Evolutionary conservation across 2,797 vertebrate species (phyloP), one percentile per base, ranked within the genome.

Genomic region (Epinephelus coioides): DNA sequence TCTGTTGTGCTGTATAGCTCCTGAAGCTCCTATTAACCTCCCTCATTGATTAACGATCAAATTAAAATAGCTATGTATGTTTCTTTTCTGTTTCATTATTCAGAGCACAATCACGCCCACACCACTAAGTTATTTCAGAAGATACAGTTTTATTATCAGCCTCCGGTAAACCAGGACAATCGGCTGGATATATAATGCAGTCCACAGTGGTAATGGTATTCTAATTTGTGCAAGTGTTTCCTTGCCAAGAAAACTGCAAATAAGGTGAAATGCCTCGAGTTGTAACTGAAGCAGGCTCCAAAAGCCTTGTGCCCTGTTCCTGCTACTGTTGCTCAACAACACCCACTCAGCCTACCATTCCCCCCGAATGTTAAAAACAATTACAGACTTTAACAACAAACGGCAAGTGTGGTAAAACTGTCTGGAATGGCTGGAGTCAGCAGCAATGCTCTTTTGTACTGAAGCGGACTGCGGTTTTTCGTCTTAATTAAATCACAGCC

Each of bases 401-500:
- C 30, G 17, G 47, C 50, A 61, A 64, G 74, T 75, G 78, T 5
- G 69, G 84, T 72, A 40, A 88, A 84, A 74, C 11, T 25, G 81
- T 83, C 72, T 84, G 84, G 82, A 86, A 78, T 65, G 30, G 54
- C 74, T 62, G 78, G 67, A 89, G 85, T 90, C 88, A 77, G 85
- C 87, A 86, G 75, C 81, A 76, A 50, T 54, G 56, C 44, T 61
- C 61, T 65, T 21, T 53, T 84, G 76, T 82, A 62, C 69, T 23
- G 62, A 77, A 62, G 67, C 53, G 62, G 84, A 76, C 79, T 72
- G 81, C 8, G 53, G 54, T 69, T 78, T 70, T 73, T 73, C 1
- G 60, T 85, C 81, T 87, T 90, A 90, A 92, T 93, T 89, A 92
- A 89, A 86, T 89, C 86, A 55, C 76, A 82, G 74, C 76, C 73